Evolutionary conservation across 1,140 invertebrate genomes (phyloP), one percentile per base, ranked within the genome.

Genomic region (Plutomurus gul): DNA sequence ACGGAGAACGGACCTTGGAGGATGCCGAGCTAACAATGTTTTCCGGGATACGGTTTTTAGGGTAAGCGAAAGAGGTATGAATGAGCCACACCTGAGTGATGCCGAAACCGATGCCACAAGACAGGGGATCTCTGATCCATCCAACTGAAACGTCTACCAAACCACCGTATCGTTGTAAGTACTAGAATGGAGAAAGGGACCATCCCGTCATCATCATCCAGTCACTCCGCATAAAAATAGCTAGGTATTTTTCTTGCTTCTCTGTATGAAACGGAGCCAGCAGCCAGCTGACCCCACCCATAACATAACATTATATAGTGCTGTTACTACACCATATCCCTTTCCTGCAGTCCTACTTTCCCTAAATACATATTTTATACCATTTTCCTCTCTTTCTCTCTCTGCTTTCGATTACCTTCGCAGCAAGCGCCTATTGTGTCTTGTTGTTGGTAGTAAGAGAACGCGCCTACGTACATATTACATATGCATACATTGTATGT

Each of bases 41-140:
- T 27, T 27, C 56, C 25, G 27, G 56, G 27, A 65, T 65, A 65
- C 27, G 33, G n/a, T 65, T 36, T 30, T 33, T 60, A 13, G 51
- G 27, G 51, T 3, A 30, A 36, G 56, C 16, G 25, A 65, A 27
- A n/a, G n/a, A n/a, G n/a, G n/a, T n/a, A 13, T n/a, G 27, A 33
- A 36, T 65, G 56, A 33, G 56, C 56, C 56, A 65, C 56, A 65
- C 56, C 56, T 65, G 56, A 65, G 56, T 65, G 56, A 65, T 65
- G 56, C 56, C 56, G 16, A 65, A 33, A 65, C 56, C 56, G 30
- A 65, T 65, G 56, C 56, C 56, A 65, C 30, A 65, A 65, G 56
- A 65, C 56, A 65, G 27, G 25, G 56, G 25, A 56, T 56, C 51
- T 56, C 22, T n/a, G n/a, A 65, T 33, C 56, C 27, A 36, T 11